These are phyloP conservation scores for Elgaria multicarinata DNA, from an alignment of 2,113 vertebrate species.

Conservation along the genomic window DNA sequence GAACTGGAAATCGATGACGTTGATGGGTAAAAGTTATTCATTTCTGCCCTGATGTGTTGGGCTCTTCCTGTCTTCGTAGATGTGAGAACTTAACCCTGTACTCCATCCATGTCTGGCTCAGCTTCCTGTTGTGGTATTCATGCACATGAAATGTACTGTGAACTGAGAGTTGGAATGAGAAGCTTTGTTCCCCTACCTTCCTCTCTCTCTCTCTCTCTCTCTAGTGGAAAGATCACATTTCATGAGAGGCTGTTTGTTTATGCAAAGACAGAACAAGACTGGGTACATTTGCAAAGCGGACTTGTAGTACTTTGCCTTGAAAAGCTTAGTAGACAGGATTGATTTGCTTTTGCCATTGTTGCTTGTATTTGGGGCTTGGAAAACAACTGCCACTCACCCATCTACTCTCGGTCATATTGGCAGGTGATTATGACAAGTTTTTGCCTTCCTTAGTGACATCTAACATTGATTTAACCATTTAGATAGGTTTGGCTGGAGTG, in stretches of 20 bases:
- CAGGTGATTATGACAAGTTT: not conserved
- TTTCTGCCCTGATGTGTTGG: not conserved
- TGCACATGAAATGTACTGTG: not conserved
- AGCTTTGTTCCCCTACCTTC: not conserved
- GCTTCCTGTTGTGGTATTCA: slow-evolving; percentile 11
- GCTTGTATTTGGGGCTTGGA: not conserved
- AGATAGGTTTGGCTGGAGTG: not conserved
- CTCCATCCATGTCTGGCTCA: not conserved
- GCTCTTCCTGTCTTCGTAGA: not conserved
- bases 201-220: not conserved
- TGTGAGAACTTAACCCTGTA: not conserved
- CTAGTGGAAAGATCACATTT: not conserved
- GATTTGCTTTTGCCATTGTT: not conserved
- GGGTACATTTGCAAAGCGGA: not conserved
- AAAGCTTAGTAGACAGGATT: not conserved
- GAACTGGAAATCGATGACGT: not conserved
- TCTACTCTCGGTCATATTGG: not conserved
- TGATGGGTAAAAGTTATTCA: not conserved
- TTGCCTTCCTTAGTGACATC: not conserved
- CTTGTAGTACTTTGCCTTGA: not conserved
- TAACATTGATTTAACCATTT: not conserved
- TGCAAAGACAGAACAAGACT: not conserved
- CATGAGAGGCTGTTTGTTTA: not conserved
- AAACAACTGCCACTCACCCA: not conserved
- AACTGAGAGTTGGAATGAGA: not conserved